A percentile compares a stretch with the other conserved stretches of the same genome.
phyloP scores from a whole-genome alignment of 53 echinoderm and acorn worm genomes.

The Apostichopus leukothele region DNA sequence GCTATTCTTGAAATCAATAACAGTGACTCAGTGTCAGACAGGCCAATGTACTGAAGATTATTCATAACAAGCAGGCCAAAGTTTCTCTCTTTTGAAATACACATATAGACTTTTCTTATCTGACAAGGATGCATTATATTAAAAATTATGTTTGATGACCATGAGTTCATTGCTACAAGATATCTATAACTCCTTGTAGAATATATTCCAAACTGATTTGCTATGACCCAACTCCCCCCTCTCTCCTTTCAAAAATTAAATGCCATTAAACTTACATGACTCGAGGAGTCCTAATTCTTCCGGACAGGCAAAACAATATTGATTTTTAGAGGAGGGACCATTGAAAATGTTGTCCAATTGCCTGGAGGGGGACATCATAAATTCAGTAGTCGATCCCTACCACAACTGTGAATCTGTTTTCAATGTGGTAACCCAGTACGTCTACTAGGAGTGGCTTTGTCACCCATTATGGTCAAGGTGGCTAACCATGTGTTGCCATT shows the following conservation, averaged over 20 bases:
- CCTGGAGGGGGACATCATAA: conserved; percentile 11
- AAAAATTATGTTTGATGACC: too few species aligned
- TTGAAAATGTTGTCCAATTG: conserved; percentile 2
- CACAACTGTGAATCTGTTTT: conserved; percentile 38
- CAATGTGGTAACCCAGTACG: not conserved
- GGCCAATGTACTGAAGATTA: too few species aligned
- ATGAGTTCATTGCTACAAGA: not conserved
- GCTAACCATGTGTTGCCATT: conserved; percentile 1
- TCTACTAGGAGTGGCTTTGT: not conserved
- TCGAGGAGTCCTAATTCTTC: not conserved
- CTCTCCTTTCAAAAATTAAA: too few species aligned
- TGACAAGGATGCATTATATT: too few species aligned
- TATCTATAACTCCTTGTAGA: too few species aligned
- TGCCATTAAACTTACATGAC: not conserved
- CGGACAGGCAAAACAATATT: not conserved
- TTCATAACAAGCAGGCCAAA: too few species aligned
- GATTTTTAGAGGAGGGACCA: not conserved
- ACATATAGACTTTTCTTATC: too few species aligned
- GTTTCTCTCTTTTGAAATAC: too few species aligned
- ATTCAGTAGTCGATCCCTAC: conserved; percentile 6
- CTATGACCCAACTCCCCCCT: too few species aligned
- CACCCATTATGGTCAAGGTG: not conserved
- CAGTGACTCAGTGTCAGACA: too few species aligned
- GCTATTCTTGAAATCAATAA: too few species aligned
- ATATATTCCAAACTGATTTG: too few species aligned